Evolutionary conservation across 2,888 invertebrate species (phyloP).

Genomic region (Ormyrus labotus): DNA sequence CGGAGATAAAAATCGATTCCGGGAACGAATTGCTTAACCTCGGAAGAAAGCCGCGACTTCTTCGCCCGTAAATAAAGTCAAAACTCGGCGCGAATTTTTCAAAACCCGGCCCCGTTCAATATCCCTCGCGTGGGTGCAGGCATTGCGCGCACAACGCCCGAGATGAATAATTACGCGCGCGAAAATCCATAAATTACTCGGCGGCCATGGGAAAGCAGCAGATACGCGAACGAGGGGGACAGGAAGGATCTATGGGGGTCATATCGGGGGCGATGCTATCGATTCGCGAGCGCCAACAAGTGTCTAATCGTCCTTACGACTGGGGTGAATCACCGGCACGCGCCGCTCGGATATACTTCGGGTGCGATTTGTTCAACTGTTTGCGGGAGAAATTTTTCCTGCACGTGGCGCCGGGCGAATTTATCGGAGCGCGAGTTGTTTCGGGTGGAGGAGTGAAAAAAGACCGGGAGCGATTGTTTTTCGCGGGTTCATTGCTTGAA

Average conservation of each 20-base stretch:
- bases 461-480: no score
- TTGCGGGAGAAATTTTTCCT: neutral
- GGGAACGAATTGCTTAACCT: no score
- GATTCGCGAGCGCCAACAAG: constrained; percentile 42
- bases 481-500: no score
- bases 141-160: neutral
- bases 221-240: neutral
- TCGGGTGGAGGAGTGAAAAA: no score
- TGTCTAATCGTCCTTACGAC: constrained; percentile 43
- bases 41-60: no score
- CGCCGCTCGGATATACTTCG: no score
- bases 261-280: constrained; percentile 33
- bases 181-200: constrained; percentile 26
- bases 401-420: no score
- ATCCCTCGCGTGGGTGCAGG: neutral
- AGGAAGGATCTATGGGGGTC: neutral
- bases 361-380: constrained; percentile 20
- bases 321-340: constrained; percentile 9
- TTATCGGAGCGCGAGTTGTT: no score
- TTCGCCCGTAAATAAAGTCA: constrained; percentile 4
- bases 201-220: neutral
- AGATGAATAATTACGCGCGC: constrained; percentile 37
- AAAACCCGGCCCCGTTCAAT: neutral
- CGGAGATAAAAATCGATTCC: no score
- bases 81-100: constrained; percentile 32